Base-by-base conservation (phyloP, 2,113 vertebrate genomes). In the Holacanthus passer region DNA sequence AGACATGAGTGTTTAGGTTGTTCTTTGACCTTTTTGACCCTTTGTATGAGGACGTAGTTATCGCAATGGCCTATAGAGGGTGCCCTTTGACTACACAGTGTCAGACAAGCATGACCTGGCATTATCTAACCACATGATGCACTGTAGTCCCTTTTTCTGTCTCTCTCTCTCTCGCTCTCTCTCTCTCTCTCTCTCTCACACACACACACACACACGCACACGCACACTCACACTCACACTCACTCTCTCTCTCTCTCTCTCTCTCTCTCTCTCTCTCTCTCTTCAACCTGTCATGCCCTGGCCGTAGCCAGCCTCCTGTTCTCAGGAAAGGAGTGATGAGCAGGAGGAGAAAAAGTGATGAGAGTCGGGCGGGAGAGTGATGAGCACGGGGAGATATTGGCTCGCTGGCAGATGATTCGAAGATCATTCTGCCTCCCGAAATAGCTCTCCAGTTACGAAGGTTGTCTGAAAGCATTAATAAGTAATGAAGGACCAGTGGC, bases 391-490 rank as follows among this genome's bases (percentile, higher is more conserved):
- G 83, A 77, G 75, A 75, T 80, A 84, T 76, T 76, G 87, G 80
- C 86, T 91, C 70, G 9, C 84, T 88, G 79, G 90, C 87, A 86
- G 84, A 91, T 86, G 89, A 93, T 89, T 84, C 69, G 72, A 84
- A 79, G 90, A 91, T 88, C 71, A 87, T 88, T 87, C 73, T 64
- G 64, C 24, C 55, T 63, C 87, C 81, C n/a, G 68, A 90, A 92
- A 92, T 92, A 90, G 88, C 80, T 88, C 84, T 65, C 31, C 76
- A 65, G 82, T 82, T 82, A 85, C 69, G 35, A 68, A 88, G 84
- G 86, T 89, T 87, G 79, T 88, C 83, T 88, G 84, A 81, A 78
- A 81, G 60, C 67, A 87, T 93, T 85, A 90, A 92, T 87, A 84
- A 86, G 56, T 89, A 85, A 92, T 87, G 84, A 85, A 77, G 60